Evolutionary conservation across 2,113 vertebrate species (phyloP), one percentile per base, ranked within the genome.

Genomic region (Okapia johnstoni): DNA sequence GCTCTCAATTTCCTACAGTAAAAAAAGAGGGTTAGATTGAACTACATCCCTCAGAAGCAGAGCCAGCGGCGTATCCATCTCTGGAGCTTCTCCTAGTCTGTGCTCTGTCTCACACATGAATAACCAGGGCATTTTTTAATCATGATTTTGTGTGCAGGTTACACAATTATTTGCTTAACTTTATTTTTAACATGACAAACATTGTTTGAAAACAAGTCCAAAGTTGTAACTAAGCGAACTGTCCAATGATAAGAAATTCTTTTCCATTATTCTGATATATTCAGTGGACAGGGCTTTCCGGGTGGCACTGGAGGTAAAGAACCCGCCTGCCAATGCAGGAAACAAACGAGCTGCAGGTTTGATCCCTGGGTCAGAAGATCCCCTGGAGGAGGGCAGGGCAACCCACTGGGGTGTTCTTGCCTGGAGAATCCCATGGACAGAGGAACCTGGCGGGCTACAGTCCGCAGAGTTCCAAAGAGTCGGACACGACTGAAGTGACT

Each of bases 141-240:
- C 7, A 16, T 36, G 54, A 79, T 80, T 85, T 93, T 91, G 60
- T 88, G 46, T 90, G 28, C 28, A 70, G 28, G 28, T 43, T 26
- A 54, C 15, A 91, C n/a, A 81, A n/a, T 66, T 77, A 91, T 61
- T 93, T 60, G 77, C 33, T 91, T 66, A 52, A 26, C 57, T 96
- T 88, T 85, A 63, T 77, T 61, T 70, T 91, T 79, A 85, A 83
- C 57, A 55, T n/a, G 30, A 58, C 25, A 79, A 66, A 58, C 26
- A 55, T 88, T 50, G 61, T 60, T 76, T 77, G 85, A 97, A 95
- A 96, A 61, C 21, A 95, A 60, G 23, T 30, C 80, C 46, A 58
- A 40, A 93, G 48, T 52, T 92, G 60, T 43, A 92, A 97, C 94
- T 30, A 88, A 66, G 15, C 21, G 86, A 95, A 86, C n/a, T 76